phyloP scores from a whole-genome alignment of 2,888 invertebrate genomes.

The Cryptocephalus moraei region DNA sequence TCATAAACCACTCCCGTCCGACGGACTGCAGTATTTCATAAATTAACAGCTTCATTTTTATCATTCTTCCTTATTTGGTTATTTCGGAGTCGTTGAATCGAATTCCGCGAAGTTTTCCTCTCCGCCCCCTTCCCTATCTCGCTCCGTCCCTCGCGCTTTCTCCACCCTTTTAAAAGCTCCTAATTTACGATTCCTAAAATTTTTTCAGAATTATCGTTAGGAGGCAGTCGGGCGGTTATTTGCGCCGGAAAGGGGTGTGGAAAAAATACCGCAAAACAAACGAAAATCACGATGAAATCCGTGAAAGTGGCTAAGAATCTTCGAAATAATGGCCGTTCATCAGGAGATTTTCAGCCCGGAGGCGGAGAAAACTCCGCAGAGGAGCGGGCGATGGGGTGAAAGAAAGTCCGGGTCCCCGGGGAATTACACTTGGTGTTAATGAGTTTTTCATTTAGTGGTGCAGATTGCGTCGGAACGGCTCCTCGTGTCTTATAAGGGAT shows the following conservation, averaged over 20 bases:
- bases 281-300: slow-evolving; percentile 20
- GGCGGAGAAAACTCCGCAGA: slow-evolving; percentile 8
- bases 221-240: slow-evolving; percentile 9
- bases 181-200: neutral
- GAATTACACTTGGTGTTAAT: slow-evolving; percentile 25
- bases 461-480: slow-evolving; percentile 29
- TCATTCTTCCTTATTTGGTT: no score
- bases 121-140: no score
- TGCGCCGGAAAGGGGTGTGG: slow-evolving; percentile 10
- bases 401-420: slow-evolving; percentile 3
- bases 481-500: no score
- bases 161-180: no score
- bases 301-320: slow-evolving; percentile 21
- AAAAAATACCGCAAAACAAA: slow-evolving; percentile 18
- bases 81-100: no score
- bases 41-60: no score
- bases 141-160: no score
- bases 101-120: no score
- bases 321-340: slow-evolving; percentile 21
- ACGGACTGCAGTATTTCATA: no score
- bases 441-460: slow-evolving; percentile 33
- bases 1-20: no score
- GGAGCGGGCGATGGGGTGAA: neutral
- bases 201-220: slow-evolving; percentile 5
- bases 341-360: slow-evolving; percentile 16